Percentiles rank a stretch among this genome's conserved stretches.
Conservation (phyloP, 2,888 invertebrate species). For the Phortica magna region DNA sequence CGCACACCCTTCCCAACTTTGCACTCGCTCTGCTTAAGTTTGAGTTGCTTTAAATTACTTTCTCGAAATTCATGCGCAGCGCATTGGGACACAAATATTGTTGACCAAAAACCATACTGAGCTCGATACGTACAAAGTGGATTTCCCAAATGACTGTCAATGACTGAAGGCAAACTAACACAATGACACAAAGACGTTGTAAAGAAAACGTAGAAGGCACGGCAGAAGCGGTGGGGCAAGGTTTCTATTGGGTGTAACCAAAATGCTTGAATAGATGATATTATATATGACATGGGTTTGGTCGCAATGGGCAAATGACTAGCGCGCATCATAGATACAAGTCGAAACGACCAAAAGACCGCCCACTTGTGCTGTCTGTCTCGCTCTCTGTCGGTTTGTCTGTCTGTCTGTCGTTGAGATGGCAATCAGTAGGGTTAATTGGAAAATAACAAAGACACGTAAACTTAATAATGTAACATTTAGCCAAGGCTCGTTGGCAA, state of each 20-base stretch:
- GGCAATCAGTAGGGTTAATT: slow-evolving; percentile 19
- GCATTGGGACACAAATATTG: slow-evolving; percentile 8
- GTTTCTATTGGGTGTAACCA: too few species aligned
- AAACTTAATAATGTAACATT: slow-evolving; percentile 18
- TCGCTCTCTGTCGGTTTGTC: neutral
- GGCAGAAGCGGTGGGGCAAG: neutral
- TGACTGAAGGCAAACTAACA: slow-evolving; percentile 10
- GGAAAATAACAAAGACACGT: slow-evolving; percentile 22
- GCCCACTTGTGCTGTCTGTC: neutral
- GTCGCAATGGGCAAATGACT: neutral
- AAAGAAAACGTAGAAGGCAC: neutral
- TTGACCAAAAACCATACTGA: neutral
- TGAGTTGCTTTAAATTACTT: slow-evolving; percentile 2
- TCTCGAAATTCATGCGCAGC: neutral
- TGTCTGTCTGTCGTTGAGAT: neutral
- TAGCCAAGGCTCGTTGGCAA: neutral
- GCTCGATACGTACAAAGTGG: neutral
- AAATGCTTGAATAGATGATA: too few species aligned
- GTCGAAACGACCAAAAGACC: neutral
- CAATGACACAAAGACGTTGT: neutral
- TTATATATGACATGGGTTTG: too few species aligned
- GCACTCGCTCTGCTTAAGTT: neutral
- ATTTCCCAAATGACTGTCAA: slow-evolving; percentile 23
- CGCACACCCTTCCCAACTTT: neutral
- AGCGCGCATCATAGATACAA: neutral